A percentile compares a stretch with the other conserved stretches of the same genome.
These are phyloP conservation scores for Chelonia mydas DNA, from an alignment of 2,797 vertebrate genomes.

Conservation along the genomic window DNA sequence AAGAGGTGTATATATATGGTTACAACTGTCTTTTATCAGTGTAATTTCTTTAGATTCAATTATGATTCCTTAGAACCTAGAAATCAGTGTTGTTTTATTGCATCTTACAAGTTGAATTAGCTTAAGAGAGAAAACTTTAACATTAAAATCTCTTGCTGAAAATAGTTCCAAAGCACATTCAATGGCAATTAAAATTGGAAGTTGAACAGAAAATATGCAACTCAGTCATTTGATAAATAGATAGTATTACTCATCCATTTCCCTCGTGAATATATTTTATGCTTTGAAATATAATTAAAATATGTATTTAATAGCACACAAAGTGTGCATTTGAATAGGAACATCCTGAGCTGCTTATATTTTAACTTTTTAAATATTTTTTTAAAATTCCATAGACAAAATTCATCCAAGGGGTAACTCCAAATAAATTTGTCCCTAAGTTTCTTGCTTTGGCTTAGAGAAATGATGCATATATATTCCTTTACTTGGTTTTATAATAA, in stretches of 20 bases:
- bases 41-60: background rate
- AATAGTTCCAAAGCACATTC: background rate
- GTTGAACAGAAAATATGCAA: background rate
- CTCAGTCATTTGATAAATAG: background rate
- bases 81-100: background rate
- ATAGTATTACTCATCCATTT: background rate
- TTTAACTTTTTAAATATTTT: background rate
- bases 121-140: background rate
- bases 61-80: background rate
- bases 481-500: background rate
- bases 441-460: background rate
- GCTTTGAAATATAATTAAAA: slow-evolving; percentile 1
- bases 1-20: background rate
- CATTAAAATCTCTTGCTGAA: background rate
- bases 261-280: background rate
- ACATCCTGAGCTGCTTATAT: background rate
- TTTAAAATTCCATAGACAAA: background rate
- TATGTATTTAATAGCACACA: background rate
- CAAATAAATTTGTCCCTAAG: background rate
- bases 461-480: background rate
- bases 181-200: slow-evolving; percentile 19
- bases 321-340: background rate
- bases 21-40: background rate
- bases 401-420: background rate
- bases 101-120: background rate